A percentile compares a stretch with the other conserved stretches of the same genome.
phyloP scores from a whole-genome alignment of 2,888 invertebrate genomes.

The Drosophila sordidula region DNA sequence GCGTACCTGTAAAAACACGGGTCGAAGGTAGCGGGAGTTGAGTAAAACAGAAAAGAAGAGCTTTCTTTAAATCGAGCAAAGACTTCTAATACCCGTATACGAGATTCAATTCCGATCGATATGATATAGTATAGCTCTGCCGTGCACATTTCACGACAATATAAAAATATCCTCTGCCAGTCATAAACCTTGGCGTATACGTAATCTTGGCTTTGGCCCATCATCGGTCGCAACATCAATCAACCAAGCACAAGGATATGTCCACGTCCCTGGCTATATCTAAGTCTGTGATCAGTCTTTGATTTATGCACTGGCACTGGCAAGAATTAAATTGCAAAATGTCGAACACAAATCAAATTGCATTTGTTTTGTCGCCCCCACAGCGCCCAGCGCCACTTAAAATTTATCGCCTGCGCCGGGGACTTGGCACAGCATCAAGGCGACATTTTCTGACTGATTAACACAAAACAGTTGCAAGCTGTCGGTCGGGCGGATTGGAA shows the following conservation, averaged over 20 bases:
- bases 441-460: slow-evolving; percentile 34
- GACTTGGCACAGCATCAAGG: slow-evolving; percentile 43
- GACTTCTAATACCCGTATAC: too few species aligned
- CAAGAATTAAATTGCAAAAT: slow-evolving; percentile 71
- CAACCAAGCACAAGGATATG: slow-evolving; percentile 9
- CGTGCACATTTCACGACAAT: too few species aligned
- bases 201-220: slow-evolving; percentile 32
- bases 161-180: too few species aligned
- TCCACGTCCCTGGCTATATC: slow-evolving; percentile 1
- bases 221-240: slow-evolving; percentile 39
- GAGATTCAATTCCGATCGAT: too few species aligned
- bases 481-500: slow-evolving; percentile 15
- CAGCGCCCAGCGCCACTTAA: not conserved
- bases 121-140: too few species aligned
- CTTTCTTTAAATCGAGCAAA: not conserved
- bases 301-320: slow-evolving; percentile 61
- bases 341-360: slow-evolving; percentile 71
- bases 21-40: slow-evolving; percentile 1
- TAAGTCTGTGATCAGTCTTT: slow-evolving; percentile 29
- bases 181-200: slow-evolving; percentile 28
- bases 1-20: slow-evolving; percentile 76
- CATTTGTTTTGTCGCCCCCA: slow-evolving; percentile 54
- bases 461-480: slow-evolving; percentile 6
- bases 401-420: slow-evolving; percentile 49
- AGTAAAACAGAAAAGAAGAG: slow-evolving; percentile 1